Percentiles rank a stretch among this genome's conserved stretches.
These are phyloP conservation scores for Rhipidura dahli DNA, from an alignment of 2,113 vertebrate genomes.

Conservation along the genomic window DNA sequence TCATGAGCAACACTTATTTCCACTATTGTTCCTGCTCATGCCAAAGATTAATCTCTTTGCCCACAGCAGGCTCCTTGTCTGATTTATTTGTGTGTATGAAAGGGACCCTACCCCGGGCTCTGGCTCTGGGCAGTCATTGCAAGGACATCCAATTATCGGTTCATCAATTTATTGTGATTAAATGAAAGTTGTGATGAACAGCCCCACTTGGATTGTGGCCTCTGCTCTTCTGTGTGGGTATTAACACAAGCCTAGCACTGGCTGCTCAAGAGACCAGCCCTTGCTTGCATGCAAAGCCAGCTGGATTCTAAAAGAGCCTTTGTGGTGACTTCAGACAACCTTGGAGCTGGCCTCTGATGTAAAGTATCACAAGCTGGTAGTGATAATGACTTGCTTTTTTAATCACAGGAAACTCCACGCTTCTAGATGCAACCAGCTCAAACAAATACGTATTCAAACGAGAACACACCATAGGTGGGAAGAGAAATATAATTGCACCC, in stretches of 20 bases:
- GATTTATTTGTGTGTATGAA: conserved; percentile 22
- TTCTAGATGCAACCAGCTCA: not conserved
- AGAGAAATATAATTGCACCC: conserved; percentile 42
- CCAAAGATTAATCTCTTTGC: not conserved
- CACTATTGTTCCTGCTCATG: not conserved
- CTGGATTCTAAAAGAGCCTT: not conserved
- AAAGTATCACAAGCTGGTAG: not conserved
- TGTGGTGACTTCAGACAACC: not conserved
- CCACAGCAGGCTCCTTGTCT: not conserved
- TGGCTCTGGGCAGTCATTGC: not conserved
- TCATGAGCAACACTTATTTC: not conserved
- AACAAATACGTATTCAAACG: conserved; percentile 17
- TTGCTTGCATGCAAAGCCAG: not conserved
- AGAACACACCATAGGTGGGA: not conserved
- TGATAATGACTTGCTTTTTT: conserved; percentile 1
- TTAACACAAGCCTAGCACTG: not conserved
- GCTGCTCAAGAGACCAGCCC: not conserved
- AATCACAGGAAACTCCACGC: not conserved
- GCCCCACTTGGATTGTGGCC: not conserved
- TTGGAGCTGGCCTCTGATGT: not conserved
- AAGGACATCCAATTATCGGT: not conserved
- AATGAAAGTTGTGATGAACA: not conserved
- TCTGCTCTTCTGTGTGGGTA: not conserved
- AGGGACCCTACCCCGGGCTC: not conserved
- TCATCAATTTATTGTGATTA: not conserved